These are phyloP conservation scores for Rhinopithecus roxellana DNA, from an alignment of 2,113 vertebrate species.

Conservation along the genomic window DNA sequence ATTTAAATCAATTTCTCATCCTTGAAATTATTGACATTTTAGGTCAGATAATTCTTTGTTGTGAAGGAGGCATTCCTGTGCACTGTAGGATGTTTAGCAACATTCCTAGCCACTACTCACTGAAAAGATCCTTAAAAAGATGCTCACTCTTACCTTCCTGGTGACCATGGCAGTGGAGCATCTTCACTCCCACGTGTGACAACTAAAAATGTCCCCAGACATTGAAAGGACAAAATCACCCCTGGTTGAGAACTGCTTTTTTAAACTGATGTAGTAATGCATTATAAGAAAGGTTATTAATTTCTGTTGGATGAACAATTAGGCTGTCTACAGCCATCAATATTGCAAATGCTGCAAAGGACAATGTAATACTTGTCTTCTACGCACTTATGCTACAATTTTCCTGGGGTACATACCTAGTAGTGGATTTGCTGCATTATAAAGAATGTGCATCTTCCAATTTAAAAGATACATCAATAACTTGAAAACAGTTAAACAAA, in stretches of 20 bases:
- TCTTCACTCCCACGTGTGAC: background rate
- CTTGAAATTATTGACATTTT: background rate
- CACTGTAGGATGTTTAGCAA: background rate
- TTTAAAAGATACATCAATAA: background rate
- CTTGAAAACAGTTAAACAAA: background rate
- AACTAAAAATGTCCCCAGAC: background rate
- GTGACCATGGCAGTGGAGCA: background rate
- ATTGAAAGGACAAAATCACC: background rate
- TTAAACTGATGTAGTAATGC: background rate
- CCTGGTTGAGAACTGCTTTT: background rate
- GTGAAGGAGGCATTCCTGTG: accelerated
- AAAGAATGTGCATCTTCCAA: background rate
- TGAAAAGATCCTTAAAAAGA: background rate
- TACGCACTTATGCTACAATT: background rate
- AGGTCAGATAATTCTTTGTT: background rate
- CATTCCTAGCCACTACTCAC: background rate
- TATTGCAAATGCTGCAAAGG: background rate
- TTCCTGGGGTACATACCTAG: background rate
- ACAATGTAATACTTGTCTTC: background rate
- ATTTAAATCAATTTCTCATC: background rate
- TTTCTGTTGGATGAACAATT: background rate
- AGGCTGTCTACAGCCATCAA: background rate
- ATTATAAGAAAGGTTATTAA: background rate
- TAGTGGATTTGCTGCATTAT: background rate
- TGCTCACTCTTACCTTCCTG: background rate